Percentiles rank a stretch among this genome's conserved stretches.
phyloP scores from a whole-genome alignment of 2,888 invertebrate species.

The Lasioglossum lativentre region DNA sequence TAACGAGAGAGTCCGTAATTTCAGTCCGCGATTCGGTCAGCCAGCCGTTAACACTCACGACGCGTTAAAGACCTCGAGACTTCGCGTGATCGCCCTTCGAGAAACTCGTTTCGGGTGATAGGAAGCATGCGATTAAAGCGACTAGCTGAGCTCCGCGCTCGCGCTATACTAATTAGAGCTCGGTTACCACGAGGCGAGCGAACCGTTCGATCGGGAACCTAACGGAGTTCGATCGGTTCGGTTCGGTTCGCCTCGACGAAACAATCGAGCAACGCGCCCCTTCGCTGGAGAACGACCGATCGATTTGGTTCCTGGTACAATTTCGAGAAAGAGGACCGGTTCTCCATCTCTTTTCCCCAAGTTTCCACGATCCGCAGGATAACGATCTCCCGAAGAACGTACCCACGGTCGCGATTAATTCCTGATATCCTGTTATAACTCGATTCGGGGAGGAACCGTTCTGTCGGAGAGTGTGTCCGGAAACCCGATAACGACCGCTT shows the following conservation, averaged over 20 bases:
- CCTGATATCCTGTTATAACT: conserved; percentile 12
- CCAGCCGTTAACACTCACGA: conserved; percentile 48
- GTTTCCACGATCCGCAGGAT: not conserved
- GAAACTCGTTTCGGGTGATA: conserved; percentile 79
- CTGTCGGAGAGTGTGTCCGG: not conserved
- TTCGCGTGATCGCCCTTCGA: conserved; percentile 66
- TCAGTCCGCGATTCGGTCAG: conserved; percentile 47
- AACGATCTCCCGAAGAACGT: not conserved
- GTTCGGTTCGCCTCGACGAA: conserved; percentile 32
- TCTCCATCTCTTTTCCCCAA: not conserved
- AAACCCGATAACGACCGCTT: conserved; percentile 3
- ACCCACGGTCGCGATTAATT: not conserved
- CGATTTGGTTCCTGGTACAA: conserved; percentile 3
- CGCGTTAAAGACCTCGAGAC: conserved; percentile 63
- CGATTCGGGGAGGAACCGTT: not conserved
- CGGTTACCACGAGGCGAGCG: conserved; percentile 67
- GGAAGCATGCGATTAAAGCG: conserved; percentile 78
- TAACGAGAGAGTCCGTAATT: conserved; percentile 52
- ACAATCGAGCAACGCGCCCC: conserved; percentile 14
- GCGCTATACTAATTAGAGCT: conserved; percentile 76
- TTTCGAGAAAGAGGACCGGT: not conserved
- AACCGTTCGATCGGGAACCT: not conserved
- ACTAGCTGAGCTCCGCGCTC: conserved; percentile 58
- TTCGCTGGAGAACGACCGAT: not conserved
- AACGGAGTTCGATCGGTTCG: conserved; percentile 18